phyloP scores from a whole-genome alignment of 2,113 vertebrate species.

The Sakesphorus luctuosus region DNA sequence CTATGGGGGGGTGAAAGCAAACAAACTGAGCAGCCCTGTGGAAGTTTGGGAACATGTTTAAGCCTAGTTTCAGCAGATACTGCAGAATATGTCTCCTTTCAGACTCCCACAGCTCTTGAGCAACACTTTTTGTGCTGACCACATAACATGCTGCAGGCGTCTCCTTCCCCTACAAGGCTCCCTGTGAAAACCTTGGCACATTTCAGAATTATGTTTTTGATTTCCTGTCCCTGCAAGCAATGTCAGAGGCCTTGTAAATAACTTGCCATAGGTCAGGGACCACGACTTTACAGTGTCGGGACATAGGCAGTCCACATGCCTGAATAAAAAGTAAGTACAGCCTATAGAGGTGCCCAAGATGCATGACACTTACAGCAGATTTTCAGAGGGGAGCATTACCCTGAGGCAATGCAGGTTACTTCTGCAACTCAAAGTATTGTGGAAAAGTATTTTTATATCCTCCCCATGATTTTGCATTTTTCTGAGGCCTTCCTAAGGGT shows the following conservation, averaged over 20 bases:
- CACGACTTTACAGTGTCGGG: background rate
- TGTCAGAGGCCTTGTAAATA: background rate
- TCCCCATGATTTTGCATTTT: background rate
- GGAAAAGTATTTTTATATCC: background rate
- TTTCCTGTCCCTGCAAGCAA: background rate
- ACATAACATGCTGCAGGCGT: fast-evolving
- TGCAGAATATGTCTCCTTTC: background rate
- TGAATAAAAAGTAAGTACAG: background rate
- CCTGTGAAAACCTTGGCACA: background rate
- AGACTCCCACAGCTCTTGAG: slow-evolving; percentile 25
- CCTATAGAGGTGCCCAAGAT: background rate
- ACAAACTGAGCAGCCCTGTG: background rate
- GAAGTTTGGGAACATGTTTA: background rate
- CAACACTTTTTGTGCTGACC: background rate
- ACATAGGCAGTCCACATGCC: background rate
- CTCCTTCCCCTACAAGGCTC: background rate
- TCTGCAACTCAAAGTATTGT: background rate
- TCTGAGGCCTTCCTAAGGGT: background rate
- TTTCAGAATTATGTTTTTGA: background rate
- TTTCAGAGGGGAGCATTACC: background rate
- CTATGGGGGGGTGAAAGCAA: background rate
- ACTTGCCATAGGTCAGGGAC: background rate
- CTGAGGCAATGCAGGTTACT: background rate
- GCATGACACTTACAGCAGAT: background rate
- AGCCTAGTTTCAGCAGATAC: slow-evolving; percentile 27